phyloP scores from a whole-genome alignment of 2,113 vertebrate species.

The Otus sunia region DNA sequence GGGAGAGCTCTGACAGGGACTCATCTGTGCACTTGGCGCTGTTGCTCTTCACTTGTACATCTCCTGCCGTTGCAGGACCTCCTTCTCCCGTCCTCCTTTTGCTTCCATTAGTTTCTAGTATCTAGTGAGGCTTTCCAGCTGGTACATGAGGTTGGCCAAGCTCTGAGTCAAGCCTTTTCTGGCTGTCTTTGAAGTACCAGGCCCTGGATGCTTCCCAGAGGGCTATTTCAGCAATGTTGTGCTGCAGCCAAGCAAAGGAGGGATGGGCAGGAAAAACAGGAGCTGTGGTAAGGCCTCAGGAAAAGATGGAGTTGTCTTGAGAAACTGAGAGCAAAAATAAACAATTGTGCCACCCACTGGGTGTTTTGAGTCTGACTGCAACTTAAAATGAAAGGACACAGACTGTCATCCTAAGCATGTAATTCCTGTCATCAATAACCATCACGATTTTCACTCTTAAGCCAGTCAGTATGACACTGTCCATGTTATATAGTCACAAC shows the following conservation, averaged over 20 bases:
- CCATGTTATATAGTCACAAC: background rate
- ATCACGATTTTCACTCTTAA: background rate
- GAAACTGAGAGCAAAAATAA: background rate
- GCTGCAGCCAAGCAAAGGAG: background rate
- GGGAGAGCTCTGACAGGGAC: background rate
- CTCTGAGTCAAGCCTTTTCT: background rate
- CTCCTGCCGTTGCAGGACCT: background rate
- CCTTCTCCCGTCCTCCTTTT: background rate
- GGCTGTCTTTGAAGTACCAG: background rate
- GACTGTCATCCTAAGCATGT: background rate
- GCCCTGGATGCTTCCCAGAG: background rate
- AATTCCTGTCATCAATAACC: background rate
- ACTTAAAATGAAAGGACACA: background rate
- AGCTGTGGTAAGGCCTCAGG: background rate
- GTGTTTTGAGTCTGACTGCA: background rate
- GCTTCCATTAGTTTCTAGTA: background rate
- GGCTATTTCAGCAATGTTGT: background rate
- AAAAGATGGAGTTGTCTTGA: background rate
- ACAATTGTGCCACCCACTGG: background rate
- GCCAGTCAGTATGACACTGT: background rate
- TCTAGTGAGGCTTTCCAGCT: background rate
- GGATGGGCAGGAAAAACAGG: background rate
- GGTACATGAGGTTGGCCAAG: background rate
- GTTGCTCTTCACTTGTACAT: background rate
- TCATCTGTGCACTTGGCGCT: slow-evolving; percentile 16